Evolutionary conservation across 2,113 vertebrate genomes (phyloP).

Genomic region (Catharus bicknelli): DNA sequence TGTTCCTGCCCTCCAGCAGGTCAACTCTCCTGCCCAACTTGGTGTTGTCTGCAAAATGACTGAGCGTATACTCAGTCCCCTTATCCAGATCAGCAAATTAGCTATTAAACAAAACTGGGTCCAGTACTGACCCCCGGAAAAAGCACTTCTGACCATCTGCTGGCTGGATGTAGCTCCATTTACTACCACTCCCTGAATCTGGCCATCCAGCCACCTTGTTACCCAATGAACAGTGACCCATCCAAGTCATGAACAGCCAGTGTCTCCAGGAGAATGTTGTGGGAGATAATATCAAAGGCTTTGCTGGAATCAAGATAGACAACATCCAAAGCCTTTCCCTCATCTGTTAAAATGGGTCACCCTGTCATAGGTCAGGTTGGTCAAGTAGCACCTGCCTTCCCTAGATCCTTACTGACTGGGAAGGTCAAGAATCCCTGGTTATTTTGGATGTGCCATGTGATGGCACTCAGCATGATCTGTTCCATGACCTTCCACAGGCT

Average conservation of each 20-base stretch:
- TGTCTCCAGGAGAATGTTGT: not conserved
- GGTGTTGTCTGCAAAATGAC: not conserved
- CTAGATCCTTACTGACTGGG: not conserved
- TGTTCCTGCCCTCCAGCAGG: not conserved
- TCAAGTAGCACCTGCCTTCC: not conserved
- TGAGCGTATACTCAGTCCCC: not conserved
- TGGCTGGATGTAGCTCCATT: not conserved
- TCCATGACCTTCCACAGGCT: not conserved
- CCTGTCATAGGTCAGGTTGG: not conserved
- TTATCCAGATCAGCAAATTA: not conserved
- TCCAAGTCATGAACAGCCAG: not conserved
- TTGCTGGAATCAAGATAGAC: not conserved
- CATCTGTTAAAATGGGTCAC: not conserved
- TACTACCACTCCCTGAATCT: not conserved
- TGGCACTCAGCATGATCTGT: not conserved
- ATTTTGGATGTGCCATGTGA: fast-evolving
- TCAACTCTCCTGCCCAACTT: not conserved
- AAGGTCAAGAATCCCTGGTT: not conserved
- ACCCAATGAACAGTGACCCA: not conserved
- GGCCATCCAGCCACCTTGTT: not conserved
- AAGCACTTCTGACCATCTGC: fast-evolving
- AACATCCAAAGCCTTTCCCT: not conserved
- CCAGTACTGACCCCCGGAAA: not conserved
- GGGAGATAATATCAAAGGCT: not conserved
- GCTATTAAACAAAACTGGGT: not conserved